These are phyloP conservation scores for Campylomormyrus numenius DNA, from an alignment of 2,113 vertebrate genomes.

Conservation along the genomic window DNA sequence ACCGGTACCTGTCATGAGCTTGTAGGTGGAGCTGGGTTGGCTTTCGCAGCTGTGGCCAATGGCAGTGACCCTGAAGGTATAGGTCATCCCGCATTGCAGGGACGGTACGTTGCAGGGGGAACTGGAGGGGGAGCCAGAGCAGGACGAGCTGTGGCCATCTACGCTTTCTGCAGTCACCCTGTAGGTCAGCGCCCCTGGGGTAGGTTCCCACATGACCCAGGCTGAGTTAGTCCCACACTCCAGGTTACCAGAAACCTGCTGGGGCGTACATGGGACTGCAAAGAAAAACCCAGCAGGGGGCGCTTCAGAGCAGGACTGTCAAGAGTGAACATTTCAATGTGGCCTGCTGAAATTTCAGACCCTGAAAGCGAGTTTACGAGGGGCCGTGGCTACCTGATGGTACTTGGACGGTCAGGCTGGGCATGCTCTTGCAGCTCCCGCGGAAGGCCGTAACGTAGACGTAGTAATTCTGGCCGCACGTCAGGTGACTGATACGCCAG, in stretches of 20 bases:
- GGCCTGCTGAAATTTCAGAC: neutral
- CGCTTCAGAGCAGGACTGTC: neutral
- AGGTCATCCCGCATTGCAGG: constrained; percentile 54
- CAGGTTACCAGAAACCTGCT: constrained; percentile 35
- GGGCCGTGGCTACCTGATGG: constrained; percentile 49
- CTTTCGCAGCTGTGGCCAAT: constrained; percentile 51
- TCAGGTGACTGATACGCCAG: constrained; percentile 44
- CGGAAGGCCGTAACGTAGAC: constrained; percentile 46
- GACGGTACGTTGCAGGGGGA: constrained; percentile 46
- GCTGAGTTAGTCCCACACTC: constrained; percentile 58
- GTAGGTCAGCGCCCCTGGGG: constrained; percentile 46
- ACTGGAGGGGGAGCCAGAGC: constrained; percentile 24
- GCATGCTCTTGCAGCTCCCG: constrained; percentile 43
- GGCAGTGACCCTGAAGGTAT: constrained; percentile 52
- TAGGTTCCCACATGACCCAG: constrained; percentile 50
- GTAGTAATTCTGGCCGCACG: constrained; percentile 53
- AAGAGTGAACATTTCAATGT: neutral
- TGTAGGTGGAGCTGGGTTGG: constrained; percentile 39
- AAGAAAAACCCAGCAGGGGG: constrained; percentile 19
- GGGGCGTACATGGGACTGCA: constrained; percentile 59
- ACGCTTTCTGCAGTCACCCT: constrained; percentile 36
- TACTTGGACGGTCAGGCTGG: constrained; percentile 29
- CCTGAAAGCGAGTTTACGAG: neutral
- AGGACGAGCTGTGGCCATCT: constrained; percentile 42
- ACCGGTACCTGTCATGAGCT: constrained; percentile 55